Conservation (phyloP, 2,797 vertebrate genomes). For the Pangasius mekongensis region DNA sequence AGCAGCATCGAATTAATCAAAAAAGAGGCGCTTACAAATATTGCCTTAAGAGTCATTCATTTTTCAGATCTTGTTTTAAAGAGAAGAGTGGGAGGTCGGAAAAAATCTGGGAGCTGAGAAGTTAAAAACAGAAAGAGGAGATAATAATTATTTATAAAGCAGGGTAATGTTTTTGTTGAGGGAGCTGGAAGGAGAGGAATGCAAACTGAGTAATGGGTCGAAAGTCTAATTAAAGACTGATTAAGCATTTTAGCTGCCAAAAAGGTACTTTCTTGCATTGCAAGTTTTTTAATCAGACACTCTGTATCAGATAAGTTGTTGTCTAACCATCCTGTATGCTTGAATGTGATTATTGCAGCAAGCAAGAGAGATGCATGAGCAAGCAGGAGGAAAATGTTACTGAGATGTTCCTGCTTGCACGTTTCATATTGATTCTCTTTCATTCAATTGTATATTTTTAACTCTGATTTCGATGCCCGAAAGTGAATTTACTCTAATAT, state of each 20-base stretch:
- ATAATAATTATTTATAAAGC: slow-evolving; percentile 34
- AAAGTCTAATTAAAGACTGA: slow-evolving; percentile 30
- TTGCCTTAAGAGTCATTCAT: background rate
- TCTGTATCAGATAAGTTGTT: background rate
- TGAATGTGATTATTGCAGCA: background rate
- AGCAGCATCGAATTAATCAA: slow-evolving; percentile 20
- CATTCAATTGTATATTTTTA: background rate
- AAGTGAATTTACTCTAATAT: background rate
- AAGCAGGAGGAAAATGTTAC: background rate
- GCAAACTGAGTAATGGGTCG: slow-evolving; percentile 8
- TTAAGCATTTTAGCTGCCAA: slow-evolving; percentile 11
- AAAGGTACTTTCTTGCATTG: background rate
- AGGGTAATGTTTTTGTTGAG: background rate
- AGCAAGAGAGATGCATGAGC: background rate
- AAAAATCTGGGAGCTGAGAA: slow-evolving; percentile 25
- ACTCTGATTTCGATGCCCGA: background rate
- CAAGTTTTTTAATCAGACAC: background rate
- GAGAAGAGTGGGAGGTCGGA: slow-evolving; percentile 12
- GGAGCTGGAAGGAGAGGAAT: slow-evolving; percentile 23
- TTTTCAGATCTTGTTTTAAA: slow-evolving; percentile 14
- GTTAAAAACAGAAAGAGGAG: slow-evolving; percentile 20
- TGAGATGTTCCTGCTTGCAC: background rate
- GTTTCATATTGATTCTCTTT: background rate
- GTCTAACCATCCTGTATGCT: background rate
- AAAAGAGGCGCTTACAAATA: slow-evolving; percentile 7